phyloP scores from a whole-genome alignment of 2,888 invertebrate species.

The Drosophila mercatorum region DNA sequence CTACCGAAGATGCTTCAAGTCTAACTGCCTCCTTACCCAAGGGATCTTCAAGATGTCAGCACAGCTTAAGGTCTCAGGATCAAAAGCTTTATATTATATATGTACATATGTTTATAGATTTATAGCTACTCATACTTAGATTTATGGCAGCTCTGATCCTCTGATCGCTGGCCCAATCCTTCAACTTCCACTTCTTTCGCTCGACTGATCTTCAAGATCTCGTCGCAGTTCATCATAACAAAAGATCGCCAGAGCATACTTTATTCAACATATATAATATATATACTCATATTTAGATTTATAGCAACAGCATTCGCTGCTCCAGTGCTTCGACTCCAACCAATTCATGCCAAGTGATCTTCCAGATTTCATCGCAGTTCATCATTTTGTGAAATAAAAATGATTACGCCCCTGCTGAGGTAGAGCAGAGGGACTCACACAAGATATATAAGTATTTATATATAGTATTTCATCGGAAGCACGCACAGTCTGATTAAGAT shows the following conservation, averaged over 20 bases:
- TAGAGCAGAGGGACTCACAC: slow-evolving; percentile 4
- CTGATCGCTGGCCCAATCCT: neutral
- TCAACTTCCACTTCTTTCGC: too few species aligned
- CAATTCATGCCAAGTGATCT: slow-evolving; percentile 12
- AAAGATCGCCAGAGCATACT: neutral
- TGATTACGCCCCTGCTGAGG: slow-evolving; percentile 34
- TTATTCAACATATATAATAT: neutral
- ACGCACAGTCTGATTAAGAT: slow-evolving; percentile 64
- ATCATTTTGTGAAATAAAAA: slow-evolving; percentile 34
- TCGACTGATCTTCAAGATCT: neutral
- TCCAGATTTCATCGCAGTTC: slow-evolving; percentile 21
- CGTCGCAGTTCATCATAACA: neutral
- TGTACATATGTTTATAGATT: too few species aligned
- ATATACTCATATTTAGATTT: neutral
- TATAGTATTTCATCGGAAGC: slow-evolving; percentile 68
- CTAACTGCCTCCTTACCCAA: too few species aligned
- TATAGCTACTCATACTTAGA: neutral
- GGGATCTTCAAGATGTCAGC: neutral
- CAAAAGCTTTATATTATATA: neutral
- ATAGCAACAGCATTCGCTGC: neutral
- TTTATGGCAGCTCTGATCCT: neutral
- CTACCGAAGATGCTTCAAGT: too few species aligned
- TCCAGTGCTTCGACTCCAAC: slow-evolving; percentile 4
- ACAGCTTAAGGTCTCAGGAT: neutral
- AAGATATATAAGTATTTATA: neutral